Conservation (phyloP, 2,113 vertebrate genomes). For the Leptobrachium leishanense region DNA sequence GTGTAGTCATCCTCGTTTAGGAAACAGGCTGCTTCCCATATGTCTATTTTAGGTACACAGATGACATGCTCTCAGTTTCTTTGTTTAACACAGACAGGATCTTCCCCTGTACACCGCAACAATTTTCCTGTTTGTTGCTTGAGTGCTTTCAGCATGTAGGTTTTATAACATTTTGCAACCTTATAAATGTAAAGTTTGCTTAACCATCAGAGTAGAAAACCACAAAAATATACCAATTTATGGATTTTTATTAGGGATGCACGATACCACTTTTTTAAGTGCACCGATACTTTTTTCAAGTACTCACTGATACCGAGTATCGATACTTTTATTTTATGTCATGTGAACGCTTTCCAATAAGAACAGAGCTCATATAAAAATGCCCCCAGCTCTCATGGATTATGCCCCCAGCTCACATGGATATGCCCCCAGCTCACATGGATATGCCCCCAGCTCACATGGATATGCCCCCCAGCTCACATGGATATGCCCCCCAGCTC, state of each 20-base stretch:
- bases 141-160: background rate
- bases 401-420: no score
- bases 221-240: background rate
- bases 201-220: background rate
- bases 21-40: conserved; percentile 1
- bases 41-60: background rate
- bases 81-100: background rate
- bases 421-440: no score
- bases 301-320: no score
- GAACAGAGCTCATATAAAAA: no score
- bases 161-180: background rate
- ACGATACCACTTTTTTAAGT: no score
- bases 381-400: no score
- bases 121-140: background rate
- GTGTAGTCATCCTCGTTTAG: conserved; percentile 5
- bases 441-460: no score
- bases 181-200: background rate
- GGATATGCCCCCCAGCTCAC: no score
- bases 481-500: no score
- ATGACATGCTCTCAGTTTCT: background rate
- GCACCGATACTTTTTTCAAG: no score
- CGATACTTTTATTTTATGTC: no score
- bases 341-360: no score
- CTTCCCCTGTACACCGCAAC: background rate
- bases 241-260: background rate